Base-by-base conservation (phyloP, 2,113 vertebrate genomes). In the Brachionichthys hirsutus region DNA sequence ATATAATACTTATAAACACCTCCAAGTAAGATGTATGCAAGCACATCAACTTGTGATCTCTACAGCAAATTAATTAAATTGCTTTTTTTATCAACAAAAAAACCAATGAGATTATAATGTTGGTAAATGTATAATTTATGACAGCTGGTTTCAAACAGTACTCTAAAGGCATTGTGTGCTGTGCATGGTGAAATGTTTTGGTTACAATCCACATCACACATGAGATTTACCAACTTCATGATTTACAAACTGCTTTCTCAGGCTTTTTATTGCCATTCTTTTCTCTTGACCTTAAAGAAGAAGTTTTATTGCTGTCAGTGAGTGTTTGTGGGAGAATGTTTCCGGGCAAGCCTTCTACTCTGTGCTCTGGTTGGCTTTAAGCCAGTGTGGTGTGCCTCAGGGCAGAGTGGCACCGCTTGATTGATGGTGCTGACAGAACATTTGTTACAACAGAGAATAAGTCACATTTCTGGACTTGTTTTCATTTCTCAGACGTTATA, bases 331-430 rank as follows among this genome's bases (percentile, higher is more conserved):
- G 62, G 61, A 65, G 81, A 80, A 80, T 80, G 73, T 75, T 70
- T 79, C 70, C 75, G 77, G 75, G 60, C 58, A 9, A 75, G 68
- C 71, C 75, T 75, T 83, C 67, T 74, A 70, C 80, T 85, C 56
- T 67, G 53, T 86, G 80, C 73, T 81, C 70, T 65, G 55, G 55
- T 80, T 78, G 88, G 78, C 85, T 49, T 82, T 81, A 81, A 88
- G 84, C 78, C 78, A 67, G 75, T 87, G 89, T 73, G 87, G 89
- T 90, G 90, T 77, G 70, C 78, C 73, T 86, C 65, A 16, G 74
- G 82, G 68, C 82, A 67, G 63, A 87, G 82, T 85, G 88, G 87
- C 88, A 90, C 88, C 86, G 60, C 67, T 73, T 90, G 88, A 91
- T 87, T 88, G 84, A 91, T 90, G 81, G 78, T 58, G 70, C 76